Conservation (phyloP, 1,140 invertebrate genomes). For the Caenorhabditis tropicalis region DNA sequence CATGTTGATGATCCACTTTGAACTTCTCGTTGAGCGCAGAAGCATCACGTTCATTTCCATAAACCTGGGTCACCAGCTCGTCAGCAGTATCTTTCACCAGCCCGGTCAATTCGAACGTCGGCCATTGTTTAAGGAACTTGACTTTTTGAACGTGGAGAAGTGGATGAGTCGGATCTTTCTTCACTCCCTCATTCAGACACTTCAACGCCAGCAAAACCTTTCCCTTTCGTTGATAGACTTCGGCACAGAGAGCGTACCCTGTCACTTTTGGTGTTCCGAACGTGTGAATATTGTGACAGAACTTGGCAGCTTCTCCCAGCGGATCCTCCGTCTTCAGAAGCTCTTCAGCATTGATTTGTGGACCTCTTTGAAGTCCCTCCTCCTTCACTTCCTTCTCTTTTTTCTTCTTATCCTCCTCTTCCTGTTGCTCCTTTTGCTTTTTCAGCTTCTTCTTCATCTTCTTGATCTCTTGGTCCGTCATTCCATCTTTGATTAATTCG, state of each 20-base stretch:
- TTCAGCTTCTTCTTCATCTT: constrained; percentile 62
- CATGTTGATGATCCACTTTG: constrained; percentile 48
- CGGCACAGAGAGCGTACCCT: constrained; percentile 61
- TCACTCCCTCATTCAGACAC: constrained; percentile 60
- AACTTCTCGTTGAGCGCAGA: constrained; percentile 51
- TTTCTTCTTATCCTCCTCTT: constrained; percentile 61
- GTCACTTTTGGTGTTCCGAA: constrained; percentile 59
- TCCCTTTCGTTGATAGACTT: constrained; percentile 63
- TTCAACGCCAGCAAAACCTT: constrained; percentile 66
- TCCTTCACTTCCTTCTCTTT: constrained; percentile 47
- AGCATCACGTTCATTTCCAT: constrained; percentile 38
- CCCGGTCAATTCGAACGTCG: background rate
- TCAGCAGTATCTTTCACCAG: constrained; percentile 45
- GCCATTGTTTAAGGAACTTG: constrained; percentile 53
- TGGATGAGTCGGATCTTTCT: constrained; percentile 59
- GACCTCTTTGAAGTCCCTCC: constrained; percentile 30
- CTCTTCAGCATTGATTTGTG: constrained; percentile 59
- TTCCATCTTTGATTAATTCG: constrained; percentile 46
- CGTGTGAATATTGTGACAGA: constrained; percentile 63
- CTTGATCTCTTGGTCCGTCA: constrained; percentile 61
- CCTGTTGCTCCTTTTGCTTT: constrained; percentile 63
- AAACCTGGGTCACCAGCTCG: constrained; percentile 32
- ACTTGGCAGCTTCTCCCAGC: constrained; percentile 70
- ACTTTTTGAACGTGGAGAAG: constrained; percentile 54
- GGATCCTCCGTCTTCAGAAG: constrained; percentile 62